These are phyloP conservation scores for Salvator merianae DNA, from an alignment of 2,113 vertebrate genomes.

Conservation along the genomic window DNA sequence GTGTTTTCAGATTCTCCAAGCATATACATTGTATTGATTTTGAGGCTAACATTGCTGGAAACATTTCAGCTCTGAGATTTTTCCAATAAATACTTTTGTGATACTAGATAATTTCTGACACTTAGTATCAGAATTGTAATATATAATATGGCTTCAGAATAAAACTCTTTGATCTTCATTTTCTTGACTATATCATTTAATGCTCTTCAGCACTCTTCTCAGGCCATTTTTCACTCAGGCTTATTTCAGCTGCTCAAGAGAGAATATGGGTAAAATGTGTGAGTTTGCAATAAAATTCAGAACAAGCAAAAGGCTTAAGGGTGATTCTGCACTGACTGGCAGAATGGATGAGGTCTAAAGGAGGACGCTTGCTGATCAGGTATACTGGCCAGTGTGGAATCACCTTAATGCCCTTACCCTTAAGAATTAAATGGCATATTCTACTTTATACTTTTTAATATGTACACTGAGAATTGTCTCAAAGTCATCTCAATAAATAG, in stretches of 20 bases:
- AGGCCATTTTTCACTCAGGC: not conserved
- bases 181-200: not conserved
- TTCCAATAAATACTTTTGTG: not conserved
- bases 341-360: too few relatives aligned
- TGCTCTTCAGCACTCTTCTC: not conserved
- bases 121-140: slow-evolving; percentile 8
- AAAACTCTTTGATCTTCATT: not conserved
- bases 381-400: not conserved
- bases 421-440: not conserved
- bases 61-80: not conserved
- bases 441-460: not conserved
- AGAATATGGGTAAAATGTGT: not conserved
- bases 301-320: not conserved
- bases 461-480: not conserved
- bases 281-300: not conserved
- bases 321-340: too few relatives aligned
- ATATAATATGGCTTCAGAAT: not conserved
- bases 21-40: not conserved
- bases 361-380: too few relatives aligned
- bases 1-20: not conserved
- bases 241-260: not conserved
- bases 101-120: not conserved
- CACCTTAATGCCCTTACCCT: too few relatives aligned
- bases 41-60: not conserved
- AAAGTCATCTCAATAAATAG: not conserved